Percentiles rank a stretch among this genome's conserved stretches.
Conservation (phyloP, 2,797 vertebrate species). For the Knipowitschia caucasica region DNA sequence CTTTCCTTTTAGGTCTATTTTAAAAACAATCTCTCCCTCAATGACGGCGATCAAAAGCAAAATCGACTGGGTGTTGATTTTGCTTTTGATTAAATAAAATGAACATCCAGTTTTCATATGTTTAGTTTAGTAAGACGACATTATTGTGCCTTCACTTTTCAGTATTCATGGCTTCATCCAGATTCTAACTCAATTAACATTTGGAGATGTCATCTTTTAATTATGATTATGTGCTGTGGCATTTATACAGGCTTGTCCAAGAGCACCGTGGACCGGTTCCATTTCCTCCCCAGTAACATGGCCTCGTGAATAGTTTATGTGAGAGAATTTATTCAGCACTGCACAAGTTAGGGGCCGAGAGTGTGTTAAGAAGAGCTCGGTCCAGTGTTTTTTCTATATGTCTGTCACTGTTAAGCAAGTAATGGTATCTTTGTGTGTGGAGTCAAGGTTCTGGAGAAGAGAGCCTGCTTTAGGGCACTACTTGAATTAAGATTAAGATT, state of each 20-base stretch:
- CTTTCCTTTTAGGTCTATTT: slow-evolving; percentile 42
- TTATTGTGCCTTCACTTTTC: slow-evolving; percentile 25
- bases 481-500: no score
- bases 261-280: slow-evolving; percentile 40
- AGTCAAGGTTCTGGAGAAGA: no score
- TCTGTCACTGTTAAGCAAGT: no score
- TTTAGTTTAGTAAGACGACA: slow-evolving; percentile 17
- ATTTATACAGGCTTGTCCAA: slow-evolving; percentile 44
- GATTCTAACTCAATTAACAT: slow-evolving; percentile 62
- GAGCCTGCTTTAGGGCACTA: no score
- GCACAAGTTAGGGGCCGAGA: no score
- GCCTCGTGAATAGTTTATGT: slow-evolving; percentile 24
- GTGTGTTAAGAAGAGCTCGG: no score
- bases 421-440: no score
- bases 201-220: slow-evolving; percentile 26
- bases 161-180: slow-evolving; percentile 19
- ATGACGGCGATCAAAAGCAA: no score
- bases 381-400: no score
- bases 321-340: slow-evolving; percentile 24
- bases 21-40: no score
- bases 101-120: slow-evolving; percentile 12
- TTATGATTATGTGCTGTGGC: slow-evolving; percentile 55
- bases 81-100: slow-evolving; percentile 49
- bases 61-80: no score
- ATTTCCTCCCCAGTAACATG: slow-evolving; percentile 33